Conservation (phyloP, 2,888 invertebrate species). For the Clunio marinus region DNA sequence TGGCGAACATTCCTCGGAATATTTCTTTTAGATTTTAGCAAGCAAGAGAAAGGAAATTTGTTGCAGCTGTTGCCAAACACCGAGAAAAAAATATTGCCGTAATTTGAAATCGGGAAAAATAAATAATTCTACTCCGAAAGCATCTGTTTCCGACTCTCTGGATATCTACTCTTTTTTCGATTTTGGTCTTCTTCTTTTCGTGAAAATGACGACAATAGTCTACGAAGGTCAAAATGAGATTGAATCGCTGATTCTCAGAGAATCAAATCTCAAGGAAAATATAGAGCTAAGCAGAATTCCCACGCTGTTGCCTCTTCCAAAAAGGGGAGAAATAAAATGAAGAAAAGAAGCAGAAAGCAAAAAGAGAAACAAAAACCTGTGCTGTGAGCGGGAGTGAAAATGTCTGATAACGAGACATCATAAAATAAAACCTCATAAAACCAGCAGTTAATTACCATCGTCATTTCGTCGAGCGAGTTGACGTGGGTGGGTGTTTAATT, state of each 20-base stretch:
- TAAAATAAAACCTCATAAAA: constrained; percentile 38
- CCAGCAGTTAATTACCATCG: constrained; percentile 32
- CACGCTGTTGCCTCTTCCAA: constrained; percentile 33
- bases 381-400: constrained; percentile 15
- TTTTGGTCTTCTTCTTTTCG: not conserved
- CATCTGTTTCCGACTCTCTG: constrained; percentile 33
- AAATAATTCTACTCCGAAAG: constrained; percentile 3
- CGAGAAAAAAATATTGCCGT: constrained; percentile 33
- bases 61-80: constrained; percentile 30
- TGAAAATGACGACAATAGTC: not conserved
- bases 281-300: constrained; percentile 29
- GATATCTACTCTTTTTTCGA: constrained; percentile 18
- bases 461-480: not conserved
- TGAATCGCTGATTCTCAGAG: not conserved
- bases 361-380: not conserved
- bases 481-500: constrained; percentile 20
- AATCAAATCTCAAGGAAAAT: not conserved
- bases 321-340: not conserved
- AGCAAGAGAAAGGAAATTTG: constrained; percentile 22
- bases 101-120: constrained; percentile 27
- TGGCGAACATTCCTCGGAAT: constrained; percentile 30
- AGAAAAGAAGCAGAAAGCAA: too few relatives aligned
- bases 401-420: constrained; percentile 35
- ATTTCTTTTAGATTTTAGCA: constrained; percentile 34
- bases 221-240: not conserved